A percentile compares a stretch with the other conserved stretches of the same genome.
Evolutionary conservation across 2,888 invertebrate genomes (phyloP).

Genomic region (Bedellia somnulentella): DNA sequence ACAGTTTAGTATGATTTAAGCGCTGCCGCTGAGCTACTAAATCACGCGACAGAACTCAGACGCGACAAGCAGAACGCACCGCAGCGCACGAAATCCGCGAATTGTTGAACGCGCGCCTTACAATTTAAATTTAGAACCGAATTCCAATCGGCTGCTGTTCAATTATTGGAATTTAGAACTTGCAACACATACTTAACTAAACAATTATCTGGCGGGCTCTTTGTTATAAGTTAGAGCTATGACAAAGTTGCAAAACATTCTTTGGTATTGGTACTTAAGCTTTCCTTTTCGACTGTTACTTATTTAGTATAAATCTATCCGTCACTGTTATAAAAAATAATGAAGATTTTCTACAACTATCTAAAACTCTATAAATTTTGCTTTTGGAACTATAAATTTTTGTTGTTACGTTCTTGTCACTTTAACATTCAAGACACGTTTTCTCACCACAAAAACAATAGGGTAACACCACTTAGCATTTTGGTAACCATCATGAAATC

Average conservation of each 20-base stretch:
- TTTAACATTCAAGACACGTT: too few species aligned
- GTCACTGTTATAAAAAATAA: too few species aligned
- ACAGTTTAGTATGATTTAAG: slow-evolving; percentile 49
- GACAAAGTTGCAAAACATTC: too few species aligned
- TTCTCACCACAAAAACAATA: slow-evolving; percentile 2
- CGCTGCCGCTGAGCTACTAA: slow-evolving; percentile 36
- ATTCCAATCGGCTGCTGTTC: slow-evolving; percentile 55
- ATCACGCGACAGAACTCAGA: slow-evolving; percentile 44
- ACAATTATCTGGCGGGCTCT: background rate
- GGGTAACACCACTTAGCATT: background rate
- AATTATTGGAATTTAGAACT: too few species aligned
- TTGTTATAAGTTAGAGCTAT: too few species aligned
- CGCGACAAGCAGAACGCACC: slow-evolving; percentile 40
- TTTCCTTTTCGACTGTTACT: too few species aligned
- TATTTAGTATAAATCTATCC: too few species aligned
- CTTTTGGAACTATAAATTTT: too few species aligned
- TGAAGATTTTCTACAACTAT: too few species aligned
- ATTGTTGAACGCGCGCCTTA: slow-evolving; percentile 54
- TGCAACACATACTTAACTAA: background rate
- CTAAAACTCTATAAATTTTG: too few species aligned
- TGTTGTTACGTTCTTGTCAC: background rate
- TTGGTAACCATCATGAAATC: slow-evolving; percentile 6
- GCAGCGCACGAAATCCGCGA: slow-evolving; percentile 41
- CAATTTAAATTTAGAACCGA: slow-evolving; percentile 55
- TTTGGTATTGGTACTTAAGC: too few species aligned